Evolutionary conservation across 2,113 vertebrate species (phyloP), one percentile per base, ranked within the genome.

Genomic region (Vanacampus margaritifer): DNA sequence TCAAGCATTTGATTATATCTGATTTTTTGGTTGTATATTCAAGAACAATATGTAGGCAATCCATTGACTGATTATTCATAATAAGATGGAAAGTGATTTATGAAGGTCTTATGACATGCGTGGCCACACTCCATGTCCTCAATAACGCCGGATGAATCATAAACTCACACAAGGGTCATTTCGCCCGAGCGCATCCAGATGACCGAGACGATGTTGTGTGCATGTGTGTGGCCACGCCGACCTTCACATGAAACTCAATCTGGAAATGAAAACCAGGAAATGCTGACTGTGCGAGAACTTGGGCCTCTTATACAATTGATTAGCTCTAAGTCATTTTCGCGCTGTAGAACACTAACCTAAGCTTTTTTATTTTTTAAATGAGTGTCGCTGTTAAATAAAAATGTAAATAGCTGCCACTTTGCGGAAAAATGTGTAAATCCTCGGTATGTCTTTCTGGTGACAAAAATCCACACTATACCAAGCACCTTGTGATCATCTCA

Each of bases 161-260:
- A 61, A 68, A 68, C 57, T 64, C 65, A 35, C 6, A 2, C 53
- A 68, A 56, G 69, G 72, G 60, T 65, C 66, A 66, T 75, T 74
- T 57, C 73, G 72, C 23, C 54, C 26, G 28, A 51, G 71, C 0
- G 12, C 66, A 78, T 66, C 59, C 51, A 69, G 43, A 75, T 72
- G 48, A 73, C 68, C 39, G 61, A 28, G 54, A 59, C 43, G 46
- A 43, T 37, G 8, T 16, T 59, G 68, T 69, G 46, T 37, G 50
- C 10, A 39, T 26, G 61, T 53, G 54, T 71, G 45, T 61, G 36
- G 46, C 78, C 75, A 60, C 8, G 13, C 51, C 85, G 86, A 87
- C 89, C 88, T 88, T 88, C 84, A 84, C 73, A 71, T 85, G 88
- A 87, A 90, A 88, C 80, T 71, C 75, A 87, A 88, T 88, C 87